Base-by-base conservation (phyloP, 2,797 vertebrate genomes). In the Pseudochirops cupreus region DNA sequence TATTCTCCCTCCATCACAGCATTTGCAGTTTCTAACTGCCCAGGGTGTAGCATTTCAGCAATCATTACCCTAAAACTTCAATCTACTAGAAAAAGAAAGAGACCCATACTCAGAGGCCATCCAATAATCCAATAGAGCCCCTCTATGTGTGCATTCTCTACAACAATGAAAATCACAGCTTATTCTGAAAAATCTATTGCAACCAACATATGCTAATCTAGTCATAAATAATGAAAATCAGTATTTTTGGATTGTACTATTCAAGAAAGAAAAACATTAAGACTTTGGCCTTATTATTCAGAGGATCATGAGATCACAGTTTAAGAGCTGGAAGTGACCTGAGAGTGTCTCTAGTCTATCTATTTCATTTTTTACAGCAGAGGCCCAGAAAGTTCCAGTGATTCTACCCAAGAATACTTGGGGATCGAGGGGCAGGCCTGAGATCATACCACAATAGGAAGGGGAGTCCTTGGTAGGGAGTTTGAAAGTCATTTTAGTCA, bases 101-200 rank as follows among this genome's bases (percentile, higher is more conserved):
- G 9, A 26, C 24, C 33, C n/a, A 50, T 87, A 46, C 31, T 50
- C 39, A 74, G 62, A 74, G 33, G 33, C n/a, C n/a, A 82, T 4
- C 9, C 24, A 50, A 50, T 11, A 87, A 46, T 26, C 39, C 74
- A 50, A 50, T 26, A 87, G 74, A 39, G 21, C 7, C 6, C 13
- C 9, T 46, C 21, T 28, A 46, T 26, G 39, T 50, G 74, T 46
- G 18, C 21, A 90, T 55, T 28, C 24, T 29, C 14, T 10, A 46
- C 5, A 24, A 0, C 4, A 12, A 33, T 91, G 31, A 46, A 0
- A n/a, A 3, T 50, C 14, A 39, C 46, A 90, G 31, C 52, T 52
- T 55, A 28, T 93, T 94, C 96, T 94, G 5, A n/a, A 97, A 93
- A 94, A 58, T 82, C 59, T 56, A 3, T 94, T 93, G 92, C 18